phyloP scores from a whole-genome alignment of 2,113 vertebrate genomes.

The Cromileptes altivelis region DNA sequence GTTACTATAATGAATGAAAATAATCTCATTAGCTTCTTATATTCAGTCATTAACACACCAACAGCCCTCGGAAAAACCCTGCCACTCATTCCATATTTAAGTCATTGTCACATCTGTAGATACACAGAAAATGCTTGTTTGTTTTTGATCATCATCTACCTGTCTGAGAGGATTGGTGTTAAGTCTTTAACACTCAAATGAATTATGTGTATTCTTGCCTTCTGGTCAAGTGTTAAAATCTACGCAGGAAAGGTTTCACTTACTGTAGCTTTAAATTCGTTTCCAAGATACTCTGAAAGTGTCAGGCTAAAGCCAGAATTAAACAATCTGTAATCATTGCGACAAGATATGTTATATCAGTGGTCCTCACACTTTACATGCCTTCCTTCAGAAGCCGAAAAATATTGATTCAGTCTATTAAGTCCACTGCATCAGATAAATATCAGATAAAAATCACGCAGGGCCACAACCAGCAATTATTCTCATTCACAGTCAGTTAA shows the following conservation, averaged over 20 bases:
- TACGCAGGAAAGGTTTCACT: not conserved
- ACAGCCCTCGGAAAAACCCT: not conserved
- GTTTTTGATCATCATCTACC: too few relatives aligned
- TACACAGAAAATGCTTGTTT: not conserved
- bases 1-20: not conserved
- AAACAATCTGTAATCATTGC: not conserved
- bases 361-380: too few relatives aligned
- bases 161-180: not conserved
- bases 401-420: not conserved
- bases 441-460: too few relatives aligned
- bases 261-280: not conserved
- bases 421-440: not conserved
- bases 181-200: conserved; percentile 2
- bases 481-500: not conserved
- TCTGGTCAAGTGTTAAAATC: not conserved
- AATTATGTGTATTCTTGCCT: not conserved
- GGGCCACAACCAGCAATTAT: not conserved
- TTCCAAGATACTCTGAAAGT: not conserved
- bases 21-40: not conserved
- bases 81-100: too few relatives aligned
- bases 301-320: not conserved
- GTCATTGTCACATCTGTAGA: not conserved
- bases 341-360: not conserved
- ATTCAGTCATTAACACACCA: not conserved
- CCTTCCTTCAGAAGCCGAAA: too few relatives aligned